Conservation (phyloP, 2,113 vertebrate species). For the Sylvia atricapilla region DNA sequence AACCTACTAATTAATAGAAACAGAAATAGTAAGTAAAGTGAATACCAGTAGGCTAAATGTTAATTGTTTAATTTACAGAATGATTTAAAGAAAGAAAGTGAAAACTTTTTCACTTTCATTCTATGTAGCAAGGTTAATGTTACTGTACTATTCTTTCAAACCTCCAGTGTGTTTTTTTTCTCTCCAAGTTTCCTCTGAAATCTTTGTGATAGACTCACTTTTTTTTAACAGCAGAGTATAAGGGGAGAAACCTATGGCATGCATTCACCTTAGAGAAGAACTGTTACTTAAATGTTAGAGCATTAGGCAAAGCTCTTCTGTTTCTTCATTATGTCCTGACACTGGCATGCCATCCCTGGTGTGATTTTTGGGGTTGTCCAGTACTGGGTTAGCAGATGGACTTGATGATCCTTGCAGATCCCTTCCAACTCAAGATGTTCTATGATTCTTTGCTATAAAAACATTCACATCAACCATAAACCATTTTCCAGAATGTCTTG, state of each 20-base stretch:
- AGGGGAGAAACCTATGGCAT: fast-evolving
- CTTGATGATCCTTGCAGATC: neutral
- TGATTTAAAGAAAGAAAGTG: neutral
- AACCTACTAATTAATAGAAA: neutral
- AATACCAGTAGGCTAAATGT: neutral
- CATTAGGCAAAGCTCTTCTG: neutral
- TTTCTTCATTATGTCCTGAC: neutral
- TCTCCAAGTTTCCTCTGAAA: neutral
- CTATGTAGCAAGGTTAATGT: neutral
- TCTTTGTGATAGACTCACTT: fast-evolving
- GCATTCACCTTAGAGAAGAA: neutral
- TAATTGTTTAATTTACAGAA: neutral
- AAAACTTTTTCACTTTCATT: neutral
- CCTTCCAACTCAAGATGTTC: neutral
- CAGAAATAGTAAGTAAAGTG: neutral
- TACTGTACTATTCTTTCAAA: neutral
- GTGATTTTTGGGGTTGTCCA: neutral
- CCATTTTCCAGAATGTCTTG: neutral
- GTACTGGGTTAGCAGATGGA: neutral
- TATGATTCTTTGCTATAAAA: neutral
- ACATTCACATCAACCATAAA: neutral
- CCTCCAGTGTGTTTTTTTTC: neutral
- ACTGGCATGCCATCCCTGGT: neutral
- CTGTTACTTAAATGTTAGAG: neutral
- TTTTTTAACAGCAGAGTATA: neutral